phyloP scores from a whole-genome alignment of 2,797 vertebrate genomes.

The Acanthurus leucopareius region DNA sequence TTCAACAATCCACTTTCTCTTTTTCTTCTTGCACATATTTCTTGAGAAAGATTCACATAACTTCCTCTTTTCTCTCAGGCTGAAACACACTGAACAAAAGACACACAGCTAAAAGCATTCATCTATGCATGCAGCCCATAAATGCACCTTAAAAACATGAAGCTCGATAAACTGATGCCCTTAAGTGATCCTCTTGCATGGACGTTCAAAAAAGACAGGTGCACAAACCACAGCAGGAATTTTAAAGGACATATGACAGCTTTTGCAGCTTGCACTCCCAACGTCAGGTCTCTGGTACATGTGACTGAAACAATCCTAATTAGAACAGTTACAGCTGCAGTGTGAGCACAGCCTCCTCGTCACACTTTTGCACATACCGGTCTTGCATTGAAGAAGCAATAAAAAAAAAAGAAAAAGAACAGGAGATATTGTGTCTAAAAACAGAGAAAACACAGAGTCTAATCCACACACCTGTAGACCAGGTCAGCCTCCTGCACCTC shows the following conservation, averaged over 20 bases:
- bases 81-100: not conserved
- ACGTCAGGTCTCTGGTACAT: constrained; percentile 5
- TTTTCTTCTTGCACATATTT: not conserved
- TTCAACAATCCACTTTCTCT: not conserved
- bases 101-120: not conserved
- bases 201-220: not conserved
- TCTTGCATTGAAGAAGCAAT: constrained; percentile 19
- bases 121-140: not conserved
- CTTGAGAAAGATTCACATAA: not conserved
- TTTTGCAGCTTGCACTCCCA: constrained; percentile 12
- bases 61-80: not conserved
- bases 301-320: constrained; percentile 32
- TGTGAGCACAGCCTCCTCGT: constrained; percentile 6
- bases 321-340: constrained; percentile 27
- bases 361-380: constrained; percentile 16
- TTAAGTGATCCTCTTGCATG: not conserved
- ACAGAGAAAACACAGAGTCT: not conserved
- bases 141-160: not conserved
- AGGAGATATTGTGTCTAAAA: too few relatives aligned
- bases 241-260: not conserved
- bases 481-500: constrained; percentile 48
- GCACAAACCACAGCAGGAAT: not conserved
- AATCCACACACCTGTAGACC: constrained; percentile 67
- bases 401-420: not conserved
- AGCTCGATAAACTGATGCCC: not conserved